A percentile compares a stretch with the other conserved stretches of the same genome.
Conservation (phyloP, 2,113 vertebrate species). For the Emydura subglobosa region DNA sequence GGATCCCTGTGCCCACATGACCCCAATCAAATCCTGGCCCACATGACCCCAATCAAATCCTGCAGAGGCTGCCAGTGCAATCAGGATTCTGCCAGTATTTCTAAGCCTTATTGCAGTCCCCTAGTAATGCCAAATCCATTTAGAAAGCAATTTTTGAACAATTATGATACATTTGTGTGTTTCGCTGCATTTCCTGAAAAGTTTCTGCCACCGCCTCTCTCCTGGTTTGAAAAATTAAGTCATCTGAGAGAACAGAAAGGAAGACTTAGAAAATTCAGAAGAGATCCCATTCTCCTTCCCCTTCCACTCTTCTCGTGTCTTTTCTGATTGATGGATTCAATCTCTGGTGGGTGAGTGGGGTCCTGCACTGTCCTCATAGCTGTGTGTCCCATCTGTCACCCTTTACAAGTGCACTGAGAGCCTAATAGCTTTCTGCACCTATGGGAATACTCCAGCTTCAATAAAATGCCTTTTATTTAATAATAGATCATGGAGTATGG, state of each 20-base stretch:
- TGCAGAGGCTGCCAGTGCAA: neutral
- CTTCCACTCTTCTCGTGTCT: neutral
- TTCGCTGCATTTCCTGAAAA: neutral
- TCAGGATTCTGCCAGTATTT: neutral
- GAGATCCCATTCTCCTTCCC: neutral
- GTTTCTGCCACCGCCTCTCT: rapidly evolving
- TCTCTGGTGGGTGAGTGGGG: constrained; percentile 50
- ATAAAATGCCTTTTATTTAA: constrained; percentile 43
- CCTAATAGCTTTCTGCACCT: constrained; percentile 38
- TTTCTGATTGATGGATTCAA: constrained; percentile 65
- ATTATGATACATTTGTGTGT: neutral
- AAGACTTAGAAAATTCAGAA: neutral
- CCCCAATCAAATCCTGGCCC: neutral
- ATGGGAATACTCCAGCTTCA: constrained; percentile 2
- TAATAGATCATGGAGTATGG: constrained; percentile 28
- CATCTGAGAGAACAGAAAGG: neutral
- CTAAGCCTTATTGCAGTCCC: neutral
- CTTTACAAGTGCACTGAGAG: constrained; percentile 39
- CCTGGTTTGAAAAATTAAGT: neutral
- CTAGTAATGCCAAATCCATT: neutral
- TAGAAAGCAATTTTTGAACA: neutral
- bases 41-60: too few species aligned
- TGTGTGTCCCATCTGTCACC: constrained; percentile 56
- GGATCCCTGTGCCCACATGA: neutral
- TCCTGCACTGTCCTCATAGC: constrained; percentile 37